Percentiles rank a stretch among this genome's conserved stretches.
phyloP scores from a whole-genome alignment of 35 echinoderm and acorn worm species.

The Stichopus chloronotus region DNA sequence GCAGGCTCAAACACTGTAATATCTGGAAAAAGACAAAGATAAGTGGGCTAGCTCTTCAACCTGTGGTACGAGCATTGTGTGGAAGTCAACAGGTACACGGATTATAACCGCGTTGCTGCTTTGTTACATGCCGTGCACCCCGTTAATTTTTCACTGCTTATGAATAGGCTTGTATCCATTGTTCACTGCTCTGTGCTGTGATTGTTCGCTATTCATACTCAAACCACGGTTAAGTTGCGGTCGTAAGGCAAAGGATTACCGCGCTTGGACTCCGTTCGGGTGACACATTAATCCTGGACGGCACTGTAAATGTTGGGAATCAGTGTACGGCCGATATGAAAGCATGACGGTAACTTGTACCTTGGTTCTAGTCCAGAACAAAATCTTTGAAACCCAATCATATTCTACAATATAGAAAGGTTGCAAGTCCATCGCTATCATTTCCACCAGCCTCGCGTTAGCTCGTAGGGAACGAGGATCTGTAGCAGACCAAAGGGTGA shows the following conservation, averaged over 20 bases:
- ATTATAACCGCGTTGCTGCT: too few species aligned
- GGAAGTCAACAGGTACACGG: not conserved
- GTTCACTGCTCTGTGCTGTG: too few species aligned
- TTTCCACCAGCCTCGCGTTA: constrained; percentile 7
- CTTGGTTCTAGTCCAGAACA: not conserved
- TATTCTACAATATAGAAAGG: not conserved
- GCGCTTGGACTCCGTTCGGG: too few species aligned
- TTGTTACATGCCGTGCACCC: not conserved
- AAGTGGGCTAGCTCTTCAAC: too few species aligned
- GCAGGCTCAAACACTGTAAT: too few species aligned
- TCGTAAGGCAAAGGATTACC: not conserved
- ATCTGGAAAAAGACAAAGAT: not conserved
- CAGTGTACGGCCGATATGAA: constrained; percentile 2
- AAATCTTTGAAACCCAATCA: constrained; percentile 19
- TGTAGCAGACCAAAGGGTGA: constrained; percentile 1
- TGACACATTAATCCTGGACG: too few species aligned
- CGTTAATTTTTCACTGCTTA: not conserved
- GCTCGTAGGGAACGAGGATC: not conserved
- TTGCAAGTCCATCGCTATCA: constrained; percentile 33
- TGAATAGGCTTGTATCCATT: not conserved
- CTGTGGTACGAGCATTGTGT: too few species aligned
- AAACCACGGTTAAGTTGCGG: not conserved
- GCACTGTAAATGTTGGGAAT: constrained; percentile 34
- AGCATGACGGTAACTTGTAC: not conserved
- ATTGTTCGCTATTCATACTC: too few species aligned